Conservation (phyloP, 2,797 vertebrate genomes). For the Triplophysa bombifrons region DNA sequence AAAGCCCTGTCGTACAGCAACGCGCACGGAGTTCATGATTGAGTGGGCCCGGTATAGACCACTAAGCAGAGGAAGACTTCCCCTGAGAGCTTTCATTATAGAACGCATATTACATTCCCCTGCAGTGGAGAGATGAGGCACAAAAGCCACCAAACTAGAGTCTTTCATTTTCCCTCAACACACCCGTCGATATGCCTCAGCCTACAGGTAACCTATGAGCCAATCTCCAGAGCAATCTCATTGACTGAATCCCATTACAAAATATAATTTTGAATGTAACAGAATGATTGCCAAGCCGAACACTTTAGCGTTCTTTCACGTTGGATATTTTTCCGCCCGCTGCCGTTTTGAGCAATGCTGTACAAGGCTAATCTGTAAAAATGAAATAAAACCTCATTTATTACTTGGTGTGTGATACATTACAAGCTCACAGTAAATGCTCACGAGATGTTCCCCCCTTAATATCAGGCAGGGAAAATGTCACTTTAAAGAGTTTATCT, state of each 20-base stretch:
- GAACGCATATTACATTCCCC: constrained; percentile 74
- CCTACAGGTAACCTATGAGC: constrained; percentile 51
- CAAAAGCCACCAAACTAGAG: constrained; percentile 36
- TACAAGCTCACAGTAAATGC: background rate
- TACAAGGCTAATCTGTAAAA: constrained; percentile 16
- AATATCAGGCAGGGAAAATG: constrained; percentile 1
- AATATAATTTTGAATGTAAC: constrained; percentile 51
- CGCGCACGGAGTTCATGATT: constrained; percentile 65
- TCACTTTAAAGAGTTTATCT: background rate
- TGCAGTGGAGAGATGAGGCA: constrained; percentile 56
- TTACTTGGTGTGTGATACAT: constrained; percentile 8
- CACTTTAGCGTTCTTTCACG: constrained; percentile 35
- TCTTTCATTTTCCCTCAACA: constrained; percentile 38
- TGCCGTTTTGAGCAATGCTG: constrained; percentile 13
- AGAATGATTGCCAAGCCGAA: constrained; percentile 46
- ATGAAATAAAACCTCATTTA: background rate
- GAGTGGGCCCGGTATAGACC: constrained; percentile 73
- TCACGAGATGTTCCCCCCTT: background rate
- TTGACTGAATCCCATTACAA: constrained; percentile 51
- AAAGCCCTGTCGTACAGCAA: constrained; percentile 65
- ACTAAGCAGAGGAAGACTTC: constrained; percentile 69
- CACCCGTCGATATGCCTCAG: constrained; percentile 44
- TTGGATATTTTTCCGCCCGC: constrained; percentile 2
- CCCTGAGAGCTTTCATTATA: constrained; percentile 77
- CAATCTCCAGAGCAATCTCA: constrained; percentile 49